These are phyloP conservation scores for Rhodophaea formosa DNA, from an alignment of 2,888 invertebrate genomes.

Conservation along the genomic window DNA sequence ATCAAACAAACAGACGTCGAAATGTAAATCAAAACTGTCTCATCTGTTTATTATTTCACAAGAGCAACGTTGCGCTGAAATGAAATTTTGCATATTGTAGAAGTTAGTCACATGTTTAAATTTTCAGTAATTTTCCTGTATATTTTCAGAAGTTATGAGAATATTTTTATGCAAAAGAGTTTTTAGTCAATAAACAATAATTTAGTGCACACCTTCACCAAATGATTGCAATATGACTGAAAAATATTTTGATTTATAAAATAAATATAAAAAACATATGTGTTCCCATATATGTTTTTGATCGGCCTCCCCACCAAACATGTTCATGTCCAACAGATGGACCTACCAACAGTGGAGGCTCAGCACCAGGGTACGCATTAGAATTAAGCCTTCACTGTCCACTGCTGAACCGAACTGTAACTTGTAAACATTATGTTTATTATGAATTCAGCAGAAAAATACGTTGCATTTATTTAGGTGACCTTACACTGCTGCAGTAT, in stretches of 20 bases:
- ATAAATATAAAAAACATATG: too few species aligned
- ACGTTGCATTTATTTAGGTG: not conserved
- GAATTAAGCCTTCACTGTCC: too few species aligned
- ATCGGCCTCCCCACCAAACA: too few species aligned
- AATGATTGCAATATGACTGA: too few species aligned
- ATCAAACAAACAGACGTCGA: not conserved
- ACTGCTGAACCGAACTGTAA: too few species aligned
- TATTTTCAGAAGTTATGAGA: not conserved
- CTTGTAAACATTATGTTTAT: not conserved
- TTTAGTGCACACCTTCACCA: too few species aligned
- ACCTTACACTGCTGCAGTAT: not conserved
- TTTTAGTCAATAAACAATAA: too few species aligned
- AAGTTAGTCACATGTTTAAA: not conserved
- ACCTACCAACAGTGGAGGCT: too few species aligned
- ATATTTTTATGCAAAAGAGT: not conserved
- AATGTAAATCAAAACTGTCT: conserved; percentile 1
- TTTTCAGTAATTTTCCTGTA: not conserved
- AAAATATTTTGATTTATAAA: too few species aligned
- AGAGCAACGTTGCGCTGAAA: conserved; percentile 8
- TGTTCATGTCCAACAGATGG: too few species aligned
- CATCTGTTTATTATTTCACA: conserved; percentile 14
- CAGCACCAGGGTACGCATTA: too few species aligned
- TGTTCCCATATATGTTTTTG: too few species aligned
- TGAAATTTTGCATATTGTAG: conserved; percentile 13
- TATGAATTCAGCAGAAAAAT: not conserved